Conservation (phyloP, 2,113 vertebrate species). For the Cynocephalus volans region DNA sequence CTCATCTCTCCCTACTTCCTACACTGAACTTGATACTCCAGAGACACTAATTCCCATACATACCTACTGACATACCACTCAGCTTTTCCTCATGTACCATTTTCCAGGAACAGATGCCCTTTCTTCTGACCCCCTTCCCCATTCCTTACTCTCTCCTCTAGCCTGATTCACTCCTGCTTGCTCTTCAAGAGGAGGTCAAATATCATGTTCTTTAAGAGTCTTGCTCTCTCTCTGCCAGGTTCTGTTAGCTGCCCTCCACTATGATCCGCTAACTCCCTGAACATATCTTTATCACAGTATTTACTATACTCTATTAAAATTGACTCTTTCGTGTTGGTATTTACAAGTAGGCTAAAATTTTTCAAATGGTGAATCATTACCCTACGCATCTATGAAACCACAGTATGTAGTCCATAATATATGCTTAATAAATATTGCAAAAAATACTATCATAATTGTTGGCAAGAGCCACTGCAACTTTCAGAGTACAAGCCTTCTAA, state of each 20-base stretch:
- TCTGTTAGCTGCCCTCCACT: not conserved
- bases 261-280: not conserved
- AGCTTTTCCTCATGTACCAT: not conserved
- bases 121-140: not conserved
- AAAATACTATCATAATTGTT: not conserved
- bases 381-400: not conserved
- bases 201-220: not conserved
- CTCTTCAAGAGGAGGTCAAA: not conserved
- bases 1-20: not conserved
- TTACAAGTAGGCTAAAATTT: not conserved
- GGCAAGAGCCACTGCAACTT: not conserved
- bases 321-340: not conserved
- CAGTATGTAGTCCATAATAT: not conserved
- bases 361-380: not conserved
- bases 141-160: not conserved
- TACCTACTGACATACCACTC: not conserved
- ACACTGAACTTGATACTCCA: not conserved
- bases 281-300: not conserved
- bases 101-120: not conserved
- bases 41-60: conserved; percentile 6
- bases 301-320: not conserved
- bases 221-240: not conserved
- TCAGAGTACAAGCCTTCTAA: not conserved
- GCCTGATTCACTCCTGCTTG: not conserved
- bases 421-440: not conserved